Evolutionary conservation across 35 echinoderm and acorn worm species (phyloP), one percentile per base, ranked within the genome.

Genomic region (Anneissia japonica): DNA sequence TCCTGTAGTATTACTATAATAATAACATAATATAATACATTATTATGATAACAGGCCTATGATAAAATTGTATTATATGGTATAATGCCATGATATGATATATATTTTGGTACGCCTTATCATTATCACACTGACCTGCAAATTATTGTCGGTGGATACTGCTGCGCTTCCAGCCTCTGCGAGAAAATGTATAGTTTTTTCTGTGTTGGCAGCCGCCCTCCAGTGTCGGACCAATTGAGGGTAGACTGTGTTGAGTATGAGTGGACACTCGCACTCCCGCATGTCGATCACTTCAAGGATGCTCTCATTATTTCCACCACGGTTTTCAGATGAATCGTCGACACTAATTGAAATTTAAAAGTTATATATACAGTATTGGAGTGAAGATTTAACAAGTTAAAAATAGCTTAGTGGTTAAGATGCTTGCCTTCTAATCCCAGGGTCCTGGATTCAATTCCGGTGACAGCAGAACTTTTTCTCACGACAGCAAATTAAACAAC

Each of bases 151-250:
- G 26, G 92, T 94, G 36, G 91, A 82, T 29, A 98, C 85, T 16
- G 95, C 95, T 23, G 95, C 95, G 28, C 90, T 89, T 19, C 91
- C 95, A 45, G 95, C 95, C 46, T 98, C 95, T 0, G 84, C 34
- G 31, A 98, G 38, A 46, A 94, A 98, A 35, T 94, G 73, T 32
- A 98, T 88, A 0, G 95, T 98, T 43, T 90, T 93, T 3, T 72
- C 74, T 16, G 95, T 98, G 46, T 94, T 86, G 12, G 76, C 86
- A 31, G 95, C 91, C 10, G 95, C 91, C 46, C 92, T 85, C 95
- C 95, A 98, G 26, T 98, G 95, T 19, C 92, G 85, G 75, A 98
- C 95, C 11, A 98, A 83, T 72, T 98, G 91, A 28, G 95, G 92
- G 31, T 91, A 93, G 14, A 98, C 82, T 30, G 91, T 80, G 64